Conservation (phyloP, 2,797 vertebrate genomes). For the Rhinogobio ventralis region DNA sequence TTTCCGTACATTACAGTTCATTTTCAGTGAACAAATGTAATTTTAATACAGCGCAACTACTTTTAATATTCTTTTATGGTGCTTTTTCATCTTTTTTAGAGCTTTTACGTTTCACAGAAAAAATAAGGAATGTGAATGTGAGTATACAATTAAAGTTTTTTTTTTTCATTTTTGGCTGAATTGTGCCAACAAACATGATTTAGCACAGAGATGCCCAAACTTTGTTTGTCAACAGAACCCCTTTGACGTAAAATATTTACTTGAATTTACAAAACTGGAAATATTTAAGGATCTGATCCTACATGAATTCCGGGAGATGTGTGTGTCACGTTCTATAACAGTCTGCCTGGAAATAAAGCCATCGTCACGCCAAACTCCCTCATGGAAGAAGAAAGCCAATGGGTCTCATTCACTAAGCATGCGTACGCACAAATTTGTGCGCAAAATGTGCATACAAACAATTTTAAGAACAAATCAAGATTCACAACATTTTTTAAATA, state of each 20-base stretch:
- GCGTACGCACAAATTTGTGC: too few relatives aligned
- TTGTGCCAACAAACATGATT: background rate
- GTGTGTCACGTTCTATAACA: background rate
- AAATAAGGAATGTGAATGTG: too few relatives aligned
- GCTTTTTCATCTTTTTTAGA: background rate
- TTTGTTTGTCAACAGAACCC: background rate
- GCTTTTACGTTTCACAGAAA: too few relatives aligned
- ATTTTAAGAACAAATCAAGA: too few relatives aligned
- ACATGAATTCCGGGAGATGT: background rate
- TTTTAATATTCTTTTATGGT: background rate
- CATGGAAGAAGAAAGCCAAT: background rate
- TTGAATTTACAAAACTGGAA: too few relatives aligned
- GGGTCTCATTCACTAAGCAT: too few relatives aligned
- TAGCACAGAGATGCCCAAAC: background rate
- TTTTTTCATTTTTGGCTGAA: background rate
- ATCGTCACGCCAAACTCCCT: background rate
- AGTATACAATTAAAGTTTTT: too few relatives aligned
- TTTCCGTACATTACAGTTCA: background rate
- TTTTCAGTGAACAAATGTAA: background rate
- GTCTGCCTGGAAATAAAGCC: background rate
- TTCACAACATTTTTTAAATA: too few relatives aligned
- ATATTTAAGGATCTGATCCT: too few relatives aligned
- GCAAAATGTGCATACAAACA: too few relatives aligned
- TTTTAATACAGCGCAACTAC: background rate
- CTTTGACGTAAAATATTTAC: background rate